Base-by-base conservation (phyloP, 2,888 invertebrate species). In the Elegia similella region DNA sequence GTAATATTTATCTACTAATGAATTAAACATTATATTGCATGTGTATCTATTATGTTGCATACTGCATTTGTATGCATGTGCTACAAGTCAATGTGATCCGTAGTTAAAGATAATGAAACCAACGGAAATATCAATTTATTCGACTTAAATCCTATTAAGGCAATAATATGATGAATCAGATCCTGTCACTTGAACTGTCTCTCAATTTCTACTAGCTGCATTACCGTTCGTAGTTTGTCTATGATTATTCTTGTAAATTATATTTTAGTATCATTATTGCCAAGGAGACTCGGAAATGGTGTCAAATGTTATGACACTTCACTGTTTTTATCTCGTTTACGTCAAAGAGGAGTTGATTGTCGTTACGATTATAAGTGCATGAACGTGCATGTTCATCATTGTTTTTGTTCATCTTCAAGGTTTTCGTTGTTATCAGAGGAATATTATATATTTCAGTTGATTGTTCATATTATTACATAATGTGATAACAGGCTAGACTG, bases 71-170 rank as follows among this genome's bases (percentile, higher is more conserved):
- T 15, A 15, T 48, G 30, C 48, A 13, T 8, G n/a, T 13, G 15
- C 6, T n/a, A n/a, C 7, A 34, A 50, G 32, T 34, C 10, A 30
- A 29, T 48, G 6, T 56, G 29, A 17, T 48, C 42, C 10, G 42
- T 42, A 32, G 47, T 12, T 76, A 23, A 23, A 23, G 23, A 5
- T 75, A 6, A 73, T 62, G 61, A 65, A 73, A 69, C 69, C 72
- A 78, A 73, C 86, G 90, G 90, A 89, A 81, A 86, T 77, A 76
- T 76, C 88, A 86, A 88, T 88, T 87, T 76, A 63, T 76, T 58
- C 71, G 68, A 76, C 79, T 82, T 74, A 64, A 64, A 67, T 64
- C 73, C 75, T 74, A 76, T 84, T 82, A 76, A 76, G 68, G 74
- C 81, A 84, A 81, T 84, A 70, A 80, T 76, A 75, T 42, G 12